Evolutionary conservation across 1,140 invertebrate genomes (phyloP).

Genomic region (Achatina immaculata): DNA sequence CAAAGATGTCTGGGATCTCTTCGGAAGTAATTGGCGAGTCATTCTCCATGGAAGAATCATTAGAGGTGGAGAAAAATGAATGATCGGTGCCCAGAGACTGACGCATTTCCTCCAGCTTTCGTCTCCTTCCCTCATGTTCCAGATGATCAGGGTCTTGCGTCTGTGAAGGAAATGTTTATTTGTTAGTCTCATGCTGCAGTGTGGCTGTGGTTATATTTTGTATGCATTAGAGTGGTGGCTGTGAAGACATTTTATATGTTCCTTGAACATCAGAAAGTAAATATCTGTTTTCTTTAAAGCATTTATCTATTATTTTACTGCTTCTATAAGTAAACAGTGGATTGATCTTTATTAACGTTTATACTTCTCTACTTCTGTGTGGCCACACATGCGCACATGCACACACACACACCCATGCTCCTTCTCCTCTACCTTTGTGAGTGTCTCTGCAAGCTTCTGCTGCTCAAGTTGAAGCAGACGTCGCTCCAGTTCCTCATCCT

Average conservation of each 20-base stretch:
- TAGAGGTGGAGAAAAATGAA: constrained; percentile 34
- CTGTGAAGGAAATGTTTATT: constrained; percentile 52
- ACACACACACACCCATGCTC: too few relatives aligned
- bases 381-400: too few relatives aligned
- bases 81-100: constrained; percentile 84
- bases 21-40: constrained; percentile 46
- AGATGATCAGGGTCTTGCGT: constrained; percentile 58
- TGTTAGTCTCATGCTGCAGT: neutral
- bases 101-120: constrained; percentile 84
- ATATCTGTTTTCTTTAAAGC: neutral
- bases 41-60: constrained; percentile 46
- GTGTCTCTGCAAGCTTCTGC: constrained; percentile 53
- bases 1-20: constrained; percentile 37
- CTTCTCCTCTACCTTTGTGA: constrained; percentile 36
- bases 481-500: constrained; percentile 63
- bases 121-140: constrained; percentile 74
- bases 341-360: too few relatives aligned
- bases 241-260: constrained; percentile 14
- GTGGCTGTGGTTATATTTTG: too few relatives aligned
- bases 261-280: constrained; percentile 28
- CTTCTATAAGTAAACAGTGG: too few relatives aligned
- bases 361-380: too few relatives aligned
- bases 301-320: neutral
- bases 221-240: too few relatives aligned
- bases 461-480: constrained; percentile 53